These are phyloP conservation scores for Mobula birostris DNA, from an alignment of 2,113 vertebrate genomes.

Conservation along the genomic window DNA sequence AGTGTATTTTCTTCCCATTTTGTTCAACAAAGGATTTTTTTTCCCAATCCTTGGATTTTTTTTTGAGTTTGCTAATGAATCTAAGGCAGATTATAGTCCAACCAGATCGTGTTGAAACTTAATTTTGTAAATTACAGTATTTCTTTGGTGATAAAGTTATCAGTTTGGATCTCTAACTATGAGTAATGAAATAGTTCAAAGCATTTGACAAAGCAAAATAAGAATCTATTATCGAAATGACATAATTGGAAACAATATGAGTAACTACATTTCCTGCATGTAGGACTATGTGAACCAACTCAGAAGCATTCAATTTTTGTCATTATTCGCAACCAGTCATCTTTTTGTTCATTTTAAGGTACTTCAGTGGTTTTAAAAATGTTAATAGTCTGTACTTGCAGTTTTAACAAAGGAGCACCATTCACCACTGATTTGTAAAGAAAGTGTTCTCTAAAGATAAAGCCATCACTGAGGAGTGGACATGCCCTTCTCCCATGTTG, in stretches of 20 bases:
- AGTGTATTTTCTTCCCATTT: constrained; percentile 20
- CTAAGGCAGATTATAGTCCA: background rate
- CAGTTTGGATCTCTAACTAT: background rate
- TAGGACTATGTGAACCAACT: background rate
- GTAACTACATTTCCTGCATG: background rate
- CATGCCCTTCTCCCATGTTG: too few species aligned
- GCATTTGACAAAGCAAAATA: background rate
- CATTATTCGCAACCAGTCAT: background rate
- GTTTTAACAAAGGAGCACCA: too few species aligned
- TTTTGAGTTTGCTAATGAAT: background rate
- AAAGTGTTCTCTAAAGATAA: too few species aligned
- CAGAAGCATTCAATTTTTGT: background rate
- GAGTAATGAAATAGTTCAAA: background rate
- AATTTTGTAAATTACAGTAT: background rate
- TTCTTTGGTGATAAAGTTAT: background rate
- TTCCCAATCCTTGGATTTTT: background rate
- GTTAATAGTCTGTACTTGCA: too few species aligned
- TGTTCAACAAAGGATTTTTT: background rate
- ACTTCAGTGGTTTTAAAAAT: too few species aligned
- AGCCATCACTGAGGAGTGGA: too few species aligned
- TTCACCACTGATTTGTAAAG: too few species aligned
- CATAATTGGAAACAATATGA: background rate
- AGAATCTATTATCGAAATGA: background rate
- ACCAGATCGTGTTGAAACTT: background rate
- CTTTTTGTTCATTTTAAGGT: background rate